These are phyloP conservation scores for Diorhabda elongata DNA, from an alignment of 1,140 invertebrate genomes.

Conservation along the genomic window DNA sequence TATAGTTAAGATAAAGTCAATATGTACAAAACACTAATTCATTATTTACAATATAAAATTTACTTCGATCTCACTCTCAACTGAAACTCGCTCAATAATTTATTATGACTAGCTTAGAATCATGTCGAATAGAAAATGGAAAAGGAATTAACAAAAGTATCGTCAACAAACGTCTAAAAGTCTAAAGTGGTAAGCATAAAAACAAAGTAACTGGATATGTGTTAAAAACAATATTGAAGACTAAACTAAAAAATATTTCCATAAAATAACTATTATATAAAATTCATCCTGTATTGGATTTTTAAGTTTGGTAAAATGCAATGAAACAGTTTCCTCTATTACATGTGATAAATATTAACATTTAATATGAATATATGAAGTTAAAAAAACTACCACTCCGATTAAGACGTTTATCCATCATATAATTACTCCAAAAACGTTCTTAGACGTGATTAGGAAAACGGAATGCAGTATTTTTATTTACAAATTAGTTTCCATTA, in stretches of 20 bases:
- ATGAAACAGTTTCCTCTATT: constrained; percentile 2
- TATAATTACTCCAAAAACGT: constrained; percentile 15
- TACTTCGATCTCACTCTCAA: constrained; percentile 34
- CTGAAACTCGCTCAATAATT: constrained; percentile 41
- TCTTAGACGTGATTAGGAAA: constrained; percentile 18
- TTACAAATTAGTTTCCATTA: constrained; percentile 21
- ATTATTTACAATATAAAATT: constrained; percentile 45
- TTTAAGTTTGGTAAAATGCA: constrained; percentile 14
- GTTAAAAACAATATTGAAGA: too few species aligned
- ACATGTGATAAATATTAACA: constrained; percentile 4
- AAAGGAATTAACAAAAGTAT: constrained; percentile 6
- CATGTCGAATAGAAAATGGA: constrained; percentile 22
- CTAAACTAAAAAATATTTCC: too few species aligned
- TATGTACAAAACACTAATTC: constrained; percentile 46
- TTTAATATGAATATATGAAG: constrained; percentile 11
- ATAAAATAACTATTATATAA: too few species aligned
- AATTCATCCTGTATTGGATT: too few species aligned
- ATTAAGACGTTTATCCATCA: constrained; percentile 1
- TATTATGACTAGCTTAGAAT: constrained; percentile 44
- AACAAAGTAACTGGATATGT: background rate
- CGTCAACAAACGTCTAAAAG: too few species aligned
- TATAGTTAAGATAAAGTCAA: constrained; percentile 43
- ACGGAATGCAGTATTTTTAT: constrained; percentile 37
- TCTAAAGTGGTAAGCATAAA: background rate
- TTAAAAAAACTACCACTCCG: constrained; percentile 18